These are phyloP conservation scores for Melanophora roralis DNA, from an alignment of 2,888 invertebrate genomes.

Conservation along the genomic window DNA sequence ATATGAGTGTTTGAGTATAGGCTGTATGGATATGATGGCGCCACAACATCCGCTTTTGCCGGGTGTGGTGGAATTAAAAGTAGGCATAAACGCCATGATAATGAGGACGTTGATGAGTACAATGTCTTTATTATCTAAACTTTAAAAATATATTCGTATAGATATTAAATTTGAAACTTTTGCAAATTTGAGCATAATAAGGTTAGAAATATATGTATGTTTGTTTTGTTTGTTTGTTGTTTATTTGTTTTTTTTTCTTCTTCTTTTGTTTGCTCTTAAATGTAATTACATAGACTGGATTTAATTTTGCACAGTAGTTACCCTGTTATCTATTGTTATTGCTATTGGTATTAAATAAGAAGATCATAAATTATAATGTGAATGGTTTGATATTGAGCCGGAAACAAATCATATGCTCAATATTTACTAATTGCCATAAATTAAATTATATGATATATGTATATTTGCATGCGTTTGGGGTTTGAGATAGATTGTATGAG, in stretches of 20 bases:
- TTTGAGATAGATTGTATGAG: neutral
- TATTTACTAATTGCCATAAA: conserved; percentile 55
- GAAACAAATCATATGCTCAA: conserved; percentile 56
- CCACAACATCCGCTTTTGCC: conserved; percentile 60
- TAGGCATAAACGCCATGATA: conserved; percentile 33
- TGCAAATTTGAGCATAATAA: too few species aligned
- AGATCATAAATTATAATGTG: conserved; percentile 33
- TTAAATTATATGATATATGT: conserved; percentile 52
- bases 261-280: too few species aligned
- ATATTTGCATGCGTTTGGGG: neutral
- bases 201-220: neutral
- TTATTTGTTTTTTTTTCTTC: neutral
- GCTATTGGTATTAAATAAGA: neutral
- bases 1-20: neutral
- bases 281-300: neutral
- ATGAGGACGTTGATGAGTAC: conserved; percentile 12
- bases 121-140: conserved; percentile 10
- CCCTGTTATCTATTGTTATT: neutral
- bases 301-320: neutral
- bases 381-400: conserved; percentile 5
- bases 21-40: conserved; percentile 52
- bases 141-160: neutral
- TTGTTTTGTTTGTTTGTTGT: neutral
- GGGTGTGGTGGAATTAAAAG: conserved; percentile 52
- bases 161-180: neutral